Evolutionary conservation across 2,113 vertebrate genomes (phyloP), one percentile per base, ranked within the genome.

Genomic region (Nerophis ophidion): DNA sequence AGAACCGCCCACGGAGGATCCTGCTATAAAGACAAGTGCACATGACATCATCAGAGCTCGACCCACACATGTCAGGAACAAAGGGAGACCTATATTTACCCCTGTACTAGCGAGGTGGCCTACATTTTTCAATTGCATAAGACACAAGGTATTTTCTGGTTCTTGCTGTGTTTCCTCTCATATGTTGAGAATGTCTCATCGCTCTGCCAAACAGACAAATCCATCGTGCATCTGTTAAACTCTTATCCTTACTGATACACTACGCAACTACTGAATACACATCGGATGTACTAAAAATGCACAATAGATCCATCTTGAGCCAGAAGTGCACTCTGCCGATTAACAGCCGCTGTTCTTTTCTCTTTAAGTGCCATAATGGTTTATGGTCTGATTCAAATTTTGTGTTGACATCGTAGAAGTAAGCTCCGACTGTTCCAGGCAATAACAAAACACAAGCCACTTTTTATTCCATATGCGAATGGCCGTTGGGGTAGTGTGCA

Each of bases 341-440:
- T 85, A 83, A 87, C 70, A 64, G 69, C 60, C 54, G 59, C 48
- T 35, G 63, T 76, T 76, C 68, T 63, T 75, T 61, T 79, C 69
- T 71, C 74, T 68, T 50, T 57, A 72, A 75, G 74, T 63, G 55
- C 81, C 67, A 74, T 85, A 71, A 85, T 82, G 75, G 77, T 87
- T 89, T 87, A 86, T 77, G 80, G 77, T 75, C 74, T 77, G 75
- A 75, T 70, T 82, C 75, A 65, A 68, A 76, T 79, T 86, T 77
- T 74, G 72, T 71, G 80, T 86, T 81, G 75, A 82, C 66, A 72
- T 74, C 79, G 77, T 85, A 66, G 84, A 88, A 84, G 77, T 64
- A 86, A 85, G 81, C 56, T 64, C 55, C 69, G 74, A 75, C 57
- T 57, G 57, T 47, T 77, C 61, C 65, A 74, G 66, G 49, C 49